Conservation (phyloP, 2,797 vertebrate species). For the Acanthurus tractus region DNA sequence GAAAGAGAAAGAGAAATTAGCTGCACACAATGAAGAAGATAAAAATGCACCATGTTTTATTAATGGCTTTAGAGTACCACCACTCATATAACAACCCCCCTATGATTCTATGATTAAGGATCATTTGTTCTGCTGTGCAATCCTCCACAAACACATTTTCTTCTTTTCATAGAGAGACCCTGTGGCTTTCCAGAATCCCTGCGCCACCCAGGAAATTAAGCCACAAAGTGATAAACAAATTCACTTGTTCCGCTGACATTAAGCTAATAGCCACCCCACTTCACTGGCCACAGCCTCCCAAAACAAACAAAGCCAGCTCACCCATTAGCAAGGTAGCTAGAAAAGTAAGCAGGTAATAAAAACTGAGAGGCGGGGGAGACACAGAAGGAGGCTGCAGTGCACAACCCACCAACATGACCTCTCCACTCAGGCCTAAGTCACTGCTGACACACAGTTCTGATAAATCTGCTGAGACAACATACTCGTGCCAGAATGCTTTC, state of each 20-base stretch:
- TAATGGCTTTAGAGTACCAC: background rate
- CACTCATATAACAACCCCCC: background rate
- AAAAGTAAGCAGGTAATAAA: constrained; percentile 32
- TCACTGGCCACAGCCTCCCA: constrained; percentile 6
- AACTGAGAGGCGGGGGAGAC: constrained; percentile 16
- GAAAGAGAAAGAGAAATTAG: constrained; percentile 10
- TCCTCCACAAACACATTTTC: background rate
- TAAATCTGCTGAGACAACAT: constrained; percentile 34
- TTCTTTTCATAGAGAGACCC: background rate
- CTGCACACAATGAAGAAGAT: background rate
- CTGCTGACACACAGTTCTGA: constrained; percentile 33
- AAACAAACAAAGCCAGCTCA: constrained; percentile 34
- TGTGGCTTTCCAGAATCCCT: constrained; percentile 4
- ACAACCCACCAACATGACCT: constrained; percentile 47
- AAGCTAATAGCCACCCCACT: constrained; percentile 52
- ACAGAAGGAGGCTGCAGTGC: constrained; percentile 33
- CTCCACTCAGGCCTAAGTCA: constrained; percentile 44
- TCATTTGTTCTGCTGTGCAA: constrained; percentile 3
- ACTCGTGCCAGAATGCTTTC: constrained; percentile 36
- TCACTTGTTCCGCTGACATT: constrained; percentile 39
- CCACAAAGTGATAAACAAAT: constrained; percentile 31
- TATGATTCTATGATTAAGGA: background rate
- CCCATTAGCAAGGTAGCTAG: constrained; percentile 13
- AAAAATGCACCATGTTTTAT: background rate
- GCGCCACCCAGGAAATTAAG: constrained; percentile 19